Evolutionary conservation across 2,113 vertebrate genomes (phyloP), one percentile per base, ranked within the genome.

Genomic region (Brachypodius melanocephalos): DNA sequence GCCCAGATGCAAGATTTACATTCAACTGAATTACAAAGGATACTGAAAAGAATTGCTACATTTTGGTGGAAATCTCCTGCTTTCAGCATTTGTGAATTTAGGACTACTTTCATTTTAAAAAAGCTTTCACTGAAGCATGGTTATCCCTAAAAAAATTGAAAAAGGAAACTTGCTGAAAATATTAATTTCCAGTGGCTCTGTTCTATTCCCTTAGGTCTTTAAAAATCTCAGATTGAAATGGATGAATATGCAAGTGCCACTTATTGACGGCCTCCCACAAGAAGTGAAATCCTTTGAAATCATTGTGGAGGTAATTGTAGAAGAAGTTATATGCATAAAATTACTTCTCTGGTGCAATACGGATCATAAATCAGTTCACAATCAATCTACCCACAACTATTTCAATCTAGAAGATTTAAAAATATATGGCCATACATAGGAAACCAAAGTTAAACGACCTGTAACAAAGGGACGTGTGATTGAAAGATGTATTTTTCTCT

Each of bases 291-390:
- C 95, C 95, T 98, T 95, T 95, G 96, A 98, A 98, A 97, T 97
- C 88, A 90, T 92, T 95, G 94, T 96, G 85, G 85, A 95, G 95
- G 98, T 99, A 99, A 99, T 98, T 98, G 98, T 98, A 98, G 98
- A 98, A 98, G 98, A 99, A 99, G 98, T 98, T 98, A 98, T 98
- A 99, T 98, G 98, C 98, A 99, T 99, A 99, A 98, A 98, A 99
- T 99, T 98, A 99, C 98, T 99, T 98, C 98, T 98, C 95, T 97
- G 80, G 94, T 97, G 98, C 98, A 98, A 98, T 98, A 98, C 95
- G 96, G 97, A 98, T 98, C 98, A 99, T 98, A 98, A 99, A 98
- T 99, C 98, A 99, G 98, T 96, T 98, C 98, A 98, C 96, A 97
- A 97, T 97, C 98, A 98, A 99, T 99, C 97, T 96, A 95, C 93